Evolutionary conservation across 2,888 invertebrate species (phyloP).

Genomic region (Pachliopta kotzebuea): DNA sequence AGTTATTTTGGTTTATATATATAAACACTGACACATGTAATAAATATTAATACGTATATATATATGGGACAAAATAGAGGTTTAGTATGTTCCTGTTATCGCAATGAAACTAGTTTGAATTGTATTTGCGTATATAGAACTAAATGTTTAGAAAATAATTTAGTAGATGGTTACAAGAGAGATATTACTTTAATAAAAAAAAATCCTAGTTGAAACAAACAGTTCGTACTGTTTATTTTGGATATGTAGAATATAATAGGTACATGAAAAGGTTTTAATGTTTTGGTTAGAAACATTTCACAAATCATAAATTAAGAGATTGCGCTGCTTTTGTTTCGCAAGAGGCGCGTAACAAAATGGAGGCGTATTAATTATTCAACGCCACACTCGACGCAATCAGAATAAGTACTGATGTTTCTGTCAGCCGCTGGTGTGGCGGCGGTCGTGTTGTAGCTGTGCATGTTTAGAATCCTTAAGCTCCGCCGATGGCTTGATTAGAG

Average conservation of each 20-base stretch:
- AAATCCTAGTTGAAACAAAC: no score
- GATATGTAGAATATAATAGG: no score
- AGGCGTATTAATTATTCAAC: slow-evolving; percentile 79
- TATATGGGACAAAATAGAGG: no score
- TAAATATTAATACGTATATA: no score
- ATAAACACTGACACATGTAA: no score
- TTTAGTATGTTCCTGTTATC: neutral
- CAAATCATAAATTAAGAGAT: slow-evolving; percentile 66
- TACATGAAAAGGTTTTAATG: slow-evolving; percentile 19
- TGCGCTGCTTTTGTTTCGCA: slow-evolving; percentile 65
- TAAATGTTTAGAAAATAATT: no score
- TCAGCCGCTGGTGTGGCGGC: slow-evolving; percentile 56
- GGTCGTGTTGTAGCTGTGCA: slow-evolving; percentile 54
- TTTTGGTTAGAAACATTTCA: slow-evolving; percentile 35
- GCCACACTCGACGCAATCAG: slow-evolving; percentile 80
- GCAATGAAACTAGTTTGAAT: neutral
- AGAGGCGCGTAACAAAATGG: slow-evolving; percentile 66
- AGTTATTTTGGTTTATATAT: no score
- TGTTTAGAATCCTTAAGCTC: slow-evolving; percentile 80
- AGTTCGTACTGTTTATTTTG: no score
- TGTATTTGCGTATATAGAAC: no score
- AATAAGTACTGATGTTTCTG: slow-evolving; percentile 80
- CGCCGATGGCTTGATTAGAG: slow-evolving; percentile 80
- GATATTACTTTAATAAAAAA: no score
- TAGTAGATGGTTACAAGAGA: no score